These are phyloP conservation scores for Conomelus anceps DNA, from an alignment of 2,888 invertebrate species.

Conservation along the genomic window DNA sequence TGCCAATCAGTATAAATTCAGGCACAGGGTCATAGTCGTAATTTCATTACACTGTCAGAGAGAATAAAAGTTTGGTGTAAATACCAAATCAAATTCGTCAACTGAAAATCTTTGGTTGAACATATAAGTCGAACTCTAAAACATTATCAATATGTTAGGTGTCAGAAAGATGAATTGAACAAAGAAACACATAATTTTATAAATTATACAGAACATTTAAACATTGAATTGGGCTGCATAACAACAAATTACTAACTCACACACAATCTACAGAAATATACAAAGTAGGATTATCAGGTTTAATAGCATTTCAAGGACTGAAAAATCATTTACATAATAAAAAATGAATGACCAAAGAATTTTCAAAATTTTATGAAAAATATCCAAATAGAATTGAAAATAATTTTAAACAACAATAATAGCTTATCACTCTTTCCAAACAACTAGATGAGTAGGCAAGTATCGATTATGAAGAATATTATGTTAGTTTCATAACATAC, in stretches of 20 bases:
- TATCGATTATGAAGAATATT: not conserved
- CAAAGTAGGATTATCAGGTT: not conserved
- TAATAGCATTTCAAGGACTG: not conserved
- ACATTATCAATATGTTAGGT: too few species aligned
- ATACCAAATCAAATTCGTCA: too few species aligned
- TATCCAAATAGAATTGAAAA: not conserved
- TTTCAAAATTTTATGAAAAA: not conserved
- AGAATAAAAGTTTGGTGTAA: too few species aligned
- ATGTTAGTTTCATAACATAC: not conserved
- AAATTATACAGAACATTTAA: not conserved
- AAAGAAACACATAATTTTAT: not conserved
- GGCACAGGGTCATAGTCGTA: too few species aligned
- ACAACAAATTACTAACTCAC: not conserved
- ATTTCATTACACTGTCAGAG: too few species aligned
- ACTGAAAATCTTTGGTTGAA: too few species aligned
- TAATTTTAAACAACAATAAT: not conserved
- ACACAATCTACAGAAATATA: not conserved
- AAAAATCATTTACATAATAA: not conserved
- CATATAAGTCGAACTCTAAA: too few species aligned
- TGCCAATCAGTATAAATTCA: too few species aligned
- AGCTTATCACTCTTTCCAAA: not conserved
- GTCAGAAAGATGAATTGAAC: too few species aligned
- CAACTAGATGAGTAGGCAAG: not conserved
- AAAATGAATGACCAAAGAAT: not conserved
- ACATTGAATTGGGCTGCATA: not conserved